A percentile compares a stretch with the other conserved stretches of the same genome.
Conservation (phyloP, 2,113 vertebrate species). For the Henicopernis longicauda region DNA sequence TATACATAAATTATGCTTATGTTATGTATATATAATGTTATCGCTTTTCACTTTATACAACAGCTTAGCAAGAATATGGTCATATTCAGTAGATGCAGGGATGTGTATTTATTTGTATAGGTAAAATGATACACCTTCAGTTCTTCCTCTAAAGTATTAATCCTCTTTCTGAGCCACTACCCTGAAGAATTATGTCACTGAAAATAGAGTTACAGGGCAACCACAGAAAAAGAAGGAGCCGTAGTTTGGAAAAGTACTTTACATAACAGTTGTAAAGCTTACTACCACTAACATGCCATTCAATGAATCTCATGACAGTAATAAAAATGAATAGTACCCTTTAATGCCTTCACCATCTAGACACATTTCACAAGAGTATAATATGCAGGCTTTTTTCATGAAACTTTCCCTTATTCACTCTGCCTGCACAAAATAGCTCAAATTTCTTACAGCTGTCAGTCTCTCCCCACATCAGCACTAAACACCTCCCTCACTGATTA, state of each 20-base stretch:
- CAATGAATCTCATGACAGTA: neutral
- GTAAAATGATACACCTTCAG: neutral
- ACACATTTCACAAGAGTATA: neutral
- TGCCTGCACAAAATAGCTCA: neutral
- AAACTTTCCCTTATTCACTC: neutral
- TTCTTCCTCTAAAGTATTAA: neutral
- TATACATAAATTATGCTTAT: neutral
- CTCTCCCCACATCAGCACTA: neutral
- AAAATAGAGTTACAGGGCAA: neutral
- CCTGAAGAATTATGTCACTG: neutral
- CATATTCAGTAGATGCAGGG: neutral
- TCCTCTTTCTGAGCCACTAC: neutral
- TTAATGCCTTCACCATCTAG: neutral
- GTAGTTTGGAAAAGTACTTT: neutral
- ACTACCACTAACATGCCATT: neutral
- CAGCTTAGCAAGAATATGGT: neutral
- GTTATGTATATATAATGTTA: neutral
- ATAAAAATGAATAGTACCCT: neutral
- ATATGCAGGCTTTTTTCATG: neutral
- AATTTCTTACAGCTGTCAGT: neutral
- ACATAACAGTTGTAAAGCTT: neutral
- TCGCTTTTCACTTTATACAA: neutral
- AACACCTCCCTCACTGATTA: neutral
- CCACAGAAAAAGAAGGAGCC: neutral
- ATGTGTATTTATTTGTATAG: neutral